Evolutionary conservation across 2,797 vertebrate genomes (phyloP), one percentile per base, ranked within the genome.

Genomic region (Pteropus rufus): DNA sequence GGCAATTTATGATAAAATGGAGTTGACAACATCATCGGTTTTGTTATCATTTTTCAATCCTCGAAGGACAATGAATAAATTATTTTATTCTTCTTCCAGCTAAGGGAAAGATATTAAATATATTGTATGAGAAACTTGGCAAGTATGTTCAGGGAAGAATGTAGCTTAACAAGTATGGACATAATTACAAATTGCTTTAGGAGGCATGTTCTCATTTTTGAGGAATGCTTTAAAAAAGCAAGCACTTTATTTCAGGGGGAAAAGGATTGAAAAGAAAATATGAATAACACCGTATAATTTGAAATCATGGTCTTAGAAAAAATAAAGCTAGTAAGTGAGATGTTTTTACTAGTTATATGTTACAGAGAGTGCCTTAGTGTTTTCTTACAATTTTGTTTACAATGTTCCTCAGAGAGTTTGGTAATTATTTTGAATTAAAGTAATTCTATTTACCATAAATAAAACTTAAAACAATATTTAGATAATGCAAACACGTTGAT

Each of bases 171-270:
- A 95, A 92, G 62, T 80, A 93, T 58, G 72, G 56, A 87, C 67
- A 70, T 44, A 76, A 62, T 92, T 77, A 76, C 9, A 54, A 24
- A 31, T 83, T 81, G 24, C 72, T 77, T 83, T 85, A 46, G 23
- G 67, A 91, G 21, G 64, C 24, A 62, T 92, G 69, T 41, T 76
- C 90, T 95, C 86, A 94, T 56, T 89, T 82, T 72, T 89, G 49
- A 97, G 77, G 92, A 97, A 96, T 97, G 96, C 36, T 79, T 58
- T 94, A 82, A 79, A 86, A 95, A 93, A 95, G n/a, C 46, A 87
- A 94, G 29, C 39, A 60, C 72, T 94, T 92, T 89, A 82, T 90
- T 82, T 89, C 72, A 69, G 70, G 29, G 39, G 9, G 69, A 73
- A 93, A 94, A 86, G 58, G 23, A 26, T 62, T 67, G 16, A 83